Percentiles rank a stretch among this genome's conserved stretches.
Evolutionary conservation across 2,888 invertebrate genomes (phyloP).

Genomic region (Cabera pusaria): DNA sequence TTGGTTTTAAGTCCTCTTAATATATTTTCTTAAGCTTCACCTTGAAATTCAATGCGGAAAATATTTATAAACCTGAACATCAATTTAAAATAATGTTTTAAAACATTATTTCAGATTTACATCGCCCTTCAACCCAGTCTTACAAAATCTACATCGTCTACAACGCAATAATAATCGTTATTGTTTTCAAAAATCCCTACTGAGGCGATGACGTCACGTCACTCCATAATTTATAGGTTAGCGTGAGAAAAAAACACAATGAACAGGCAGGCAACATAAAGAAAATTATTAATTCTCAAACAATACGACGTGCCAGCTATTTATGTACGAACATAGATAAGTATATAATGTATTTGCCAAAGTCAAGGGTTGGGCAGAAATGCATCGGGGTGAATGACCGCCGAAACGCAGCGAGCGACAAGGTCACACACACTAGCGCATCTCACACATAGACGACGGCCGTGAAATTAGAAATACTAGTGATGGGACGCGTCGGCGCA

Average conservation of each 20-base stretch:
- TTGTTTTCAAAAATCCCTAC: slow-evolving; percentile 8
- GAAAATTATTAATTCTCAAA: slow-evolving; percentile 17
- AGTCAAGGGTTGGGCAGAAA: slow-evolving; percentile 73
- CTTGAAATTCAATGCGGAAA: no score
- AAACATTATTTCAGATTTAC: no score
- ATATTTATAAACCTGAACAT: no score
- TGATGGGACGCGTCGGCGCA: slow-evolving; percentile 35
- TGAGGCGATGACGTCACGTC: slow-evolving; percentile 9
- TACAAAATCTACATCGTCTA: background rate
- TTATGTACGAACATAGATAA: slow-evolving; percentile 20
- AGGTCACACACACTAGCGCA: slow-evolving; percentile 75
- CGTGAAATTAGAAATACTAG: slow-evolving; percentile 80
- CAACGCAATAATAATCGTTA: slow-evolving; percentile 2
- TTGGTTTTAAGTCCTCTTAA: no score
- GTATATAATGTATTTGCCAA: slow-evolving; percentile 41
- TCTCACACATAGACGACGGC: slow-evolving; percentile 61
- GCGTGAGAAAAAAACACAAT: slow-evolving; percentile 19
- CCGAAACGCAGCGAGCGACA: slow-evolving; percentile 74
- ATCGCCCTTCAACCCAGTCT: no score
- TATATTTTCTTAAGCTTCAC: no score
- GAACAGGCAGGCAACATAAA: slow-evolving; percentile 12
- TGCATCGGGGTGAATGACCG: slow-evolving; percentile 74
- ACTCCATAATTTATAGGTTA: slow-evolving; percentile 11
- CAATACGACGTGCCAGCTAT: slow-evolving; percentile 11
- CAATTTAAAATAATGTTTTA: no score